Evolutionary conservation across 2,113 vertebrate species (phyloP).

Genomic region (Erythrolamprus reginae): DNA sequence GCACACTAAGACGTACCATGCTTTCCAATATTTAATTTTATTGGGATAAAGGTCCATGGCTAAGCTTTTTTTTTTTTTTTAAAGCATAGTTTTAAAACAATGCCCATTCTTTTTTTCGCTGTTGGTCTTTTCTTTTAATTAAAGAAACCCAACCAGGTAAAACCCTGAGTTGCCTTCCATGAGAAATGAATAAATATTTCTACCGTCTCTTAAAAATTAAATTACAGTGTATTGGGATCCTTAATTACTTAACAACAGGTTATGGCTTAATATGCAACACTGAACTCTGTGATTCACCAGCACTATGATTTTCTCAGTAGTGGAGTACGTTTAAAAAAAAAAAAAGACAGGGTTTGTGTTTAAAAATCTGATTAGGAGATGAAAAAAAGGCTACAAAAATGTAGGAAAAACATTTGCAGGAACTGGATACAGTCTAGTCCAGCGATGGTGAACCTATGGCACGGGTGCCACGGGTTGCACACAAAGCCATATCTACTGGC

Average conservation of each 20-base stretch:
- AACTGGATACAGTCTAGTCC: background rate
- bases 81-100: conserved; percentile 18
- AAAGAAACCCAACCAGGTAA: background rate
- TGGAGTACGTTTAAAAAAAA: background rate
- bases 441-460: too few relatives aligned
- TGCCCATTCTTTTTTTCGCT: background rate
- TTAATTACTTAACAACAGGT: conserved; percentile 28
- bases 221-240: conserved; percentile 17
- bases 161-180: background rate
- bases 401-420: background rate
- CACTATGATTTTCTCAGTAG: conserved; percentile 34
- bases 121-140: background rate
- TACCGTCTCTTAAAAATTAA: conserved; percentile 24
- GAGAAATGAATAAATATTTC: conserved; percentile 23
- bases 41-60: background rate
- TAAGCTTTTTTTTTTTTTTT: background rate
- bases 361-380: conserved; percentile 17
- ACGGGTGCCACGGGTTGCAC: too few relatives aligned
- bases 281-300: conserved; percentile 34
- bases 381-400: background rate
- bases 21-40: background rate
- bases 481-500: too few relatives aligned
- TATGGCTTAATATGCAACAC: conserved; percentile 40
- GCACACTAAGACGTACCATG: too few relatives aligned
- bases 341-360: conserved; percentile 21